Percentiles rank a stretch among this genome's conserved stretches.
phyloP scores from a whole-genome alignment of 2,888 invertebrate genomes.

The Oscheius sp. region DNA sequence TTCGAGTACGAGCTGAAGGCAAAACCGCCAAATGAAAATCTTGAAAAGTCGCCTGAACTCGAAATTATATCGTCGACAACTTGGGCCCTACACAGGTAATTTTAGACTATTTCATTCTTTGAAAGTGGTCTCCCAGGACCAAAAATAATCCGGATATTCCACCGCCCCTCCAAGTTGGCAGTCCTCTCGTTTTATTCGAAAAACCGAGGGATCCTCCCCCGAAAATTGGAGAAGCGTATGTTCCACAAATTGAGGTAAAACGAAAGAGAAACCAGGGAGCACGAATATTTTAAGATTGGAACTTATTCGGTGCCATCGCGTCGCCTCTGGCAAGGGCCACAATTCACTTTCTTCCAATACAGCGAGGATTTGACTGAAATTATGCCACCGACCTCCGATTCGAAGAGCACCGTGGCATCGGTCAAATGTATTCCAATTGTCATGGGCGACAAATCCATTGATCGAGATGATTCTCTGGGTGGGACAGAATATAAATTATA shows the following conservation, averaged over 20 bases:
- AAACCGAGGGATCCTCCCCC: conserved; percentile 6
- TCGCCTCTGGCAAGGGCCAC: conserved; percentile 98
- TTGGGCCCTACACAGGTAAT: conserved; percentile 41
- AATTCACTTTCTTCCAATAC: conserved; percentile 86
- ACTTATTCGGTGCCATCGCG: conserved; percentile 93
- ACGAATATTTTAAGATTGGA: conserved; percentile 21
- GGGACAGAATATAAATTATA: background rate
- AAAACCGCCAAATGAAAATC: background rate
- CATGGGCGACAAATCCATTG: conserved; percentile 38
- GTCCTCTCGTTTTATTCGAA: conserved; percentile 45
- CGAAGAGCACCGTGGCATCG: conserved; percentile 1
- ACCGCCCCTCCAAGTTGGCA: conserved; percentile 49
- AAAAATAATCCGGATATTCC: conserved; percentile 60
- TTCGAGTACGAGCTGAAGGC: conserved; percentile 46
- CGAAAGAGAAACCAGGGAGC: background rate
- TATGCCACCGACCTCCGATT: conserved; percentile 39
- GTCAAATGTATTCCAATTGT: conserved; percentile 53
- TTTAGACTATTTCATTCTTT: background rate
- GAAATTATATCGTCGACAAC: conserved; percentile 35
- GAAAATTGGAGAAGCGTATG: conserved; percentile 40
- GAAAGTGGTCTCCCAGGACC: conserved; percentile 44
- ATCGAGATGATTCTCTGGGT: conserved; percentile 23
- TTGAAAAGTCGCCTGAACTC: conserved; percentile 44
- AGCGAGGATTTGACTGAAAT: conserved; percentile 48
- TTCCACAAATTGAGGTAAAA: conserved; percentile 47